Percentiles rank a stretch among this genome's conserved stretches.
These are phyloP conservation scores for Volucella inanis DNA, from an alignment of 2,888 invertebrate genomes.

Conservation along the genomic window DNA sequence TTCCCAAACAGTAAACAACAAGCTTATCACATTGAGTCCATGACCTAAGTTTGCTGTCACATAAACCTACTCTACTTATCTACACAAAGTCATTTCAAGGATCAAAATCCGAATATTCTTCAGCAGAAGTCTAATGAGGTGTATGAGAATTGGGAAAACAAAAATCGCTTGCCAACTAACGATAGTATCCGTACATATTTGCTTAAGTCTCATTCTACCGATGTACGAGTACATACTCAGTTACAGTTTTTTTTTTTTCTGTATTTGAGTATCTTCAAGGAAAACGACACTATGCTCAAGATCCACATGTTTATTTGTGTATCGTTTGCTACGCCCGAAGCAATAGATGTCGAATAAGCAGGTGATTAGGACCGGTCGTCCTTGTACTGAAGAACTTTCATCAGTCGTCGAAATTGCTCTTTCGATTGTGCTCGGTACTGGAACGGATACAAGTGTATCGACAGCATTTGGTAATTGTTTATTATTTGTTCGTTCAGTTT, in stretches of 20 bases:
- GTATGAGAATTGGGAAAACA: no score
- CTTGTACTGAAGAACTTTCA: slow-evolving; percentile 28
- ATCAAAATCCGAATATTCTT: no score
- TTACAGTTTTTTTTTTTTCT: slow-evolving; percentile 7
- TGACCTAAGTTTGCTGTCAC: no score
- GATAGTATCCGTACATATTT: no score
- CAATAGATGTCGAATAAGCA: slow-evolving; percentile 40
- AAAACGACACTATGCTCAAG: not conserved
- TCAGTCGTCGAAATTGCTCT: slow-evolving; percentile 21
- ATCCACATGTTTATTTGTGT: not conserved
- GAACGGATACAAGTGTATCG: not conserved
- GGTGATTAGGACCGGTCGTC: slow-evolving; percentile 53
- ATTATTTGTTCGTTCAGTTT: slow-evolving; percentile 4
- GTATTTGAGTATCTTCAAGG: slow-evolving; percentile 7
- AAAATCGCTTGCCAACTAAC: no score
- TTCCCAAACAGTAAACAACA: no score
- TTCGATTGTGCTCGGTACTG: not conserved
- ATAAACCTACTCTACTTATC: no score
- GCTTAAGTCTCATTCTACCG: no score
- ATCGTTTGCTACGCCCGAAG: slow-evolving; percentile 34
- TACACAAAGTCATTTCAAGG: no score
- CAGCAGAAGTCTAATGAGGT: no score
- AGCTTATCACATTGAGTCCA: no score
- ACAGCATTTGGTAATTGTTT: slow-evolving; percentile 3
- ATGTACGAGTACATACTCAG: not conserved